Conservation (phyloP, 2,797 vertebrate genomes). For the Streptopelia turtur region DNA sequence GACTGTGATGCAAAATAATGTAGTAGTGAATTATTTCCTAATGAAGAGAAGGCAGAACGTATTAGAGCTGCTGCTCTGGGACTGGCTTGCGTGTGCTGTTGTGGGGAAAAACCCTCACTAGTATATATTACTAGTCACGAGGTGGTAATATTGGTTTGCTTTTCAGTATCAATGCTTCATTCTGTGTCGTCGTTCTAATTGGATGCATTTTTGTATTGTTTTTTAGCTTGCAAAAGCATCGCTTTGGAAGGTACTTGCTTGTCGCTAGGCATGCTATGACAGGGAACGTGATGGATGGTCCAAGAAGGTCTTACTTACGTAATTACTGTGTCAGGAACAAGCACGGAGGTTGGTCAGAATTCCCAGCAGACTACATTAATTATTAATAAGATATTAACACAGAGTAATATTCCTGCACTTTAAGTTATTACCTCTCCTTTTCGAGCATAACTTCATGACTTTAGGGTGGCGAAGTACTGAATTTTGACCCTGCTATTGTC, state of each 20-base stretch:
- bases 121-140: fast-evolving
- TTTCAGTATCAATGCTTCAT: neutral
- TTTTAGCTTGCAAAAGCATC: neutral
- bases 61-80: neutral
- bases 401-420: neutral
- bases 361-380: neutral
- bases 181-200: neutral
- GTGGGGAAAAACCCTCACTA: fast-evolving
- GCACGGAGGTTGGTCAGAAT: neutral
- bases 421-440: neutral
- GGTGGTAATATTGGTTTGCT: neutral
- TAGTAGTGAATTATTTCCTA: neutral
- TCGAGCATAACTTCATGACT: neutral
- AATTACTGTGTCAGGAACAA: neutral
- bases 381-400: neutral
- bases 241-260: neutral
- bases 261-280: neutral
- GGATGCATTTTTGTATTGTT: no score
- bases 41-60: neutral
- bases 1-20: fast-evolving
- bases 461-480: no score
- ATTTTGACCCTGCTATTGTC: neutral
- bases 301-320: no score
- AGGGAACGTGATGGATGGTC: fast-evolving
- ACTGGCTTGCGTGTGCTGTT: fast-evolving